Evolutionary conservation across 2,888 invertebrate species (phyloP).

Genomic region (Leptodirus hochenwartii): DNA sequence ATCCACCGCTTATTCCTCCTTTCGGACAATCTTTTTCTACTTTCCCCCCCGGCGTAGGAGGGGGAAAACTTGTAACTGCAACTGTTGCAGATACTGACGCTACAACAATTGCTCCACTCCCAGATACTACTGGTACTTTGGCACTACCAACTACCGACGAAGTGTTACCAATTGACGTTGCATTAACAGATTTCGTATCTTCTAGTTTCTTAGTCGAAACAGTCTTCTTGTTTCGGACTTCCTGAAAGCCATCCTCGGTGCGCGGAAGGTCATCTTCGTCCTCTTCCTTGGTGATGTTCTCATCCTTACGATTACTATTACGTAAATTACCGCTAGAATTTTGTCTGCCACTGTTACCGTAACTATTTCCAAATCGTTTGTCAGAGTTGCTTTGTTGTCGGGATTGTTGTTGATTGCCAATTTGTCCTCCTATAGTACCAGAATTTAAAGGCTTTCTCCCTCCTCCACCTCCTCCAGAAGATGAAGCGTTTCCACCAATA

Average conservation of each 20-base stretch:
- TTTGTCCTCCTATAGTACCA: neutral
- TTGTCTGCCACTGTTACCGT: conserved; percentile 19
- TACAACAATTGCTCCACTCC: conserved; percentile 12
- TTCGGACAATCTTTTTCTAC: conserved; percentile 18
- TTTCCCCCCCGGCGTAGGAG: conserved; percentile 14
- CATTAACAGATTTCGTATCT: conserved; percentile 17
- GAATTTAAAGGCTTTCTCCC: conserved; percentile 7
- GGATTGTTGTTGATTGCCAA: neutral
- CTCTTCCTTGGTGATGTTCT: conserved; percentile 7
- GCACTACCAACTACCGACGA: conserved; percentile 9
- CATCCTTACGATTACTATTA: conserved; percentile 12
- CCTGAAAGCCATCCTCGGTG: conserved; percentile 61
- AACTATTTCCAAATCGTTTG: conserved; percentile 17
- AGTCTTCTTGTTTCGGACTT: conserved; percentile 65
- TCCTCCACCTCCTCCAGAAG: no score
- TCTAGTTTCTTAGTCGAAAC: conserved; percentile 28
- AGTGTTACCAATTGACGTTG: no score
- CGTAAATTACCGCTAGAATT: conserved; percentile 22
- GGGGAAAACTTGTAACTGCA: no score
- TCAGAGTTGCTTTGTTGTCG: neutral
- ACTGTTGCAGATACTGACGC: no score
- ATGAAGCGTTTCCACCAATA: conserved; percentile 10
- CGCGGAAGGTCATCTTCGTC: conserved; percentile 26
- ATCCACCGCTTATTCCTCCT: neutral
- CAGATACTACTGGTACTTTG: conserved; percentile 14